These are phyloP conservation scores for Calonectris borealis DNA, from an alignment of 2,113 vertebrate genomes.

Conservation along the genomic window DNA sequence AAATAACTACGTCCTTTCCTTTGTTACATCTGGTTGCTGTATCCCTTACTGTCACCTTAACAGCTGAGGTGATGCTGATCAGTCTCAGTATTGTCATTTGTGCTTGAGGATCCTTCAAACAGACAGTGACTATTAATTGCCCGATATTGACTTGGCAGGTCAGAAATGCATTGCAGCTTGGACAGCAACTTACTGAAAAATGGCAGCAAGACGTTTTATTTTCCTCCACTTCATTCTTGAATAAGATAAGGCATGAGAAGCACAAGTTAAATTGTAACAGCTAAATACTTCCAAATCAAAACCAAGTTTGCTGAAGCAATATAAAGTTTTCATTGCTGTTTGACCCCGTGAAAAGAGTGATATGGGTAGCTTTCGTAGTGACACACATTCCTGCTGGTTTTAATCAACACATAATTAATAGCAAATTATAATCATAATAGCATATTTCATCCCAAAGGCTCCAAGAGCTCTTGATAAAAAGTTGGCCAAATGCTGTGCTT, in stretches of 20 bases:
- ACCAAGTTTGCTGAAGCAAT: not conserved
- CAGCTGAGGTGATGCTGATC: not conserved
- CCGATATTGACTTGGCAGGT: not conserved
- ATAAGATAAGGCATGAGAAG: not conserved
- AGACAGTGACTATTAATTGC: not conserved
- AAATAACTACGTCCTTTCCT: not conserved
- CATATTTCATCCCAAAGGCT: constrained; percentile 32
- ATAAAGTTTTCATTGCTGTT: not conserved
- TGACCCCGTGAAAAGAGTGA: not conserved
- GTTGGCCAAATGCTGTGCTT: constrained; percentile 12
- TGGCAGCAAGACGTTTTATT: not conserved
- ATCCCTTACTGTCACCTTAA: not conserved
- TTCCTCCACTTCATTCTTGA: not conserved
- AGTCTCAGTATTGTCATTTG: not conserved
- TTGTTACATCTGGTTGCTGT: not conserved
- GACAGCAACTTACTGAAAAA: not conserved
- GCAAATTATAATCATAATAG: constrained; percentile 41
- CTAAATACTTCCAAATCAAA: not conserved
- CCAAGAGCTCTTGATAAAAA: not conserved
- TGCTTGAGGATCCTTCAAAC: not conserved
- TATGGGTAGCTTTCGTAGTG: not conserved
- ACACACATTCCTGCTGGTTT: constrained; percentile 41
- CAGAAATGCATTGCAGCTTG: not conserved
- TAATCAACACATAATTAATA: constrained; percentile 52
- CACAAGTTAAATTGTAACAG: not conserved